A percentile compares a stretch with the other conserved stretches of the same genome.
Conservation (phyloP, 2,797 vertebrate species). For the Anabacerthia variegaticeps region DNA sequence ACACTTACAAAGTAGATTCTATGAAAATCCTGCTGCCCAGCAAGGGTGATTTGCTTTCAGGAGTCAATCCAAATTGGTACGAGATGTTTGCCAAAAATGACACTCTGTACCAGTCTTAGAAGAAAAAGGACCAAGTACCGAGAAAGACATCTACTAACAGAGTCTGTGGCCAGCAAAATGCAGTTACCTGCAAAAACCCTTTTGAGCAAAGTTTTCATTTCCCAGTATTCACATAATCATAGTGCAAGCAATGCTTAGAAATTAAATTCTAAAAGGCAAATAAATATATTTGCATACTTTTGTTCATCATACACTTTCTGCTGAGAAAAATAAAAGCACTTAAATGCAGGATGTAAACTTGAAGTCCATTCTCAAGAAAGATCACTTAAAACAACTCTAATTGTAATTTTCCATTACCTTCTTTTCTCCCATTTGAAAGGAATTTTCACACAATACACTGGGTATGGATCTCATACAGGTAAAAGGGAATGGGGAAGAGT, state of each 20-base stretch:
- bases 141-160: background rate
- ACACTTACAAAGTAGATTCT: background rate
- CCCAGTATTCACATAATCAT: background rate
- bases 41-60: background rate
- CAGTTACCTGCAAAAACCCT: background rate
- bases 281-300: background rate
- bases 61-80: background rate
- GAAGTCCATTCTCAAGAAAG: background rate
- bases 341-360: background rate
- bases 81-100: background rate
- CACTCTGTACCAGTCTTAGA: background rate
- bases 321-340: background rate
- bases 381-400: background rate
- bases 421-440: background rate
- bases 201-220: background rate
- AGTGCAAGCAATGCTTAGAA: background rate
- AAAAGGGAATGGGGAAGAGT: background rate
- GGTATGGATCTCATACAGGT: fast-evolving
- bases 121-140: background rate
- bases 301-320: background rate
- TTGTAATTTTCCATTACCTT: background rate
- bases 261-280: background rate
- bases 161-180: background rate
- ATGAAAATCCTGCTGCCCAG: background rate
- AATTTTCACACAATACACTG: background rate